Base-by-base conservation (phyloP, 2,113 vertebrate species). In the Fukomys damarensis region DNA sequence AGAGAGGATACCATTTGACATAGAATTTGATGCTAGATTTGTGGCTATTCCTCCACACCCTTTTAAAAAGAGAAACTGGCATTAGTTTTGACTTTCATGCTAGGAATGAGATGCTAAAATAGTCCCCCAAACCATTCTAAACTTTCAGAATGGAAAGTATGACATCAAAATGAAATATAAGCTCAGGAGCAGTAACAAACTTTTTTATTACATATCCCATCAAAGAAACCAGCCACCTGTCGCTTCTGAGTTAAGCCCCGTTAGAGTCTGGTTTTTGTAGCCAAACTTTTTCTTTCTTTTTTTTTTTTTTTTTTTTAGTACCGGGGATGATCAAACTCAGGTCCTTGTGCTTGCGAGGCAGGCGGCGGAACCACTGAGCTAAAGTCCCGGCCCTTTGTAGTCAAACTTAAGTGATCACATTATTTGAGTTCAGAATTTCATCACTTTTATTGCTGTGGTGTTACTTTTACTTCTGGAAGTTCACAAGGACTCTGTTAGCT, bases 121-220 rank as follows among this genome's bases (percentile, higher is more conserved):
- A 92, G 24, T 72, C 4, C 6, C n/a, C 14, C 46, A 82, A 79
- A 68, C 81, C 12, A 91, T 35, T 83, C 16, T 79, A 38, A 66
- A 22, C 86, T 79, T 94, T 82, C 38, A 86, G 66, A 66, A 85
- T 93, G 56, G 80, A 87, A 74, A 86, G 91, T 63, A 7, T 84
- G 66, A 84, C 46, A 88, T 91, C n/a, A 92, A 63, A 94, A 70
- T 92, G 24, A 54, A 92, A 74, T 19, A 61, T 54, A 84, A 95
- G 46, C 11, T 89, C 17, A 86, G 54, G 43, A 91, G 56, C 9
- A 88, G 2, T 79, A 86, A 16, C 24, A 95, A 68, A 54, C 13
- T 20, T 81, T 16, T 79, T 74, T 80, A 28, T 90, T 92, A 68
- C 17, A 65, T 26, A 22, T 65, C 46, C 52, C 32, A 46, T 70